phyloP scores from a whole-genome alignment of 2,113 vertebrate species.

The Caretta caretta region DNA sequence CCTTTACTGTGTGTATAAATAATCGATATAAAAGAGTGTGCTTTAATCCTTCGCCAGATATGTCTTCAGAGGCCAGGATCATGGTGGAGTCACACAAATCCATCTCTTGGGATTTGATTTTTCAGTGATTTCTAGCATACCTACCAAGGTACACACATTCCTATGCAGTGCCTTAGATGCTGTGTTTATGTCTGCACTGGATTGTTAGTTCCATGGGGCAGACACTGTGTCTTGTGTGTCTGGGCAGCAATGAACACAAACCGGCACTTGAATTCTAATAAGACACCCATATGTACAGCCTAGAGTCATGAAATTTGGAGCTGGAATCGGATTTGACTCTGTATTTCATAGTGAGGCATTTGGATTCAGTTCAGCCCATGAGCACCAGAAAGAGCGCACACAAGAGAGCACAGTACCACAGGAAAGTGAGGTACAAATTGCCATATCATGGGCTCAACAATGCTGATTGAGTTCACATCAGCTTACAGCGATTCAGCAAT shows the following conservation, averaged over 20 bases:
- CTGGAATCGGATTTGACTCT: not conserved
- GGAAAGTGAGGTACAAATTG: not conserved
- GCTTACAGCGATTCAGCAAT: not conserved
- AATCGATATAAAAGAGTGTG: not conserved
- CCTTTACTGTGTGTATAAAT: not conserved
- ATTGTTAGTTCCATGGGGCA: not conserved
- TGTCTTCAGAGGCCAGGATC: not conserved
- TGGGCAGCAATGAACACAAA: not conserved
- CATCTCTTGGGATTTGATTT: not conserved
- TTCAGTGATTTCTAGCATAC: not conserved
- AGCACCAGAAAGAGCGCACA: not conserved
- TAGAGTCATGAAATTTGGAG: not conserved
- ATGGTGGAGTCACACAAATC: not conserved
- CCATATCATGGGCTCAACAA: not conserved
- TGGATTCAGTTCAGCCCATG: not conserved
- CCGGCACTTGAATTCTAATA: not conserved
- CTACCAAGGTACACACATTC: not conserved
- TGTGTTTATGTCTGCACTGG: not conserved
- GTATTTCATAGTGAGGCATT: not conserved
- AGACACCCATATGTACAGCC: not conserved
- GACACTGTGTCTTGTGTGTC: not conserved
- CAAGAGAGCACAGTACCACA: not conserved
- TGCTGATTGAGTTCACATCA: not conserved
- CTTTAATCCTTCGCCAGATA: not conserved
- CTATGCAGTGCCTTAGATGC: not conserved